phyloP scores from a whole-genome alignment of 2,113 vertebrate genomes.

The Xenopus tropicalis region UCB_Xtro_10.0 CM004450.2:26985001-26985500 shows the following conservation, averaged over 20 bases:
- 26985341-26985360: constrained; percentile 36
- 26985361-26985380: constrained; percentile 31
- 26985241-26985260: constrained; percentile 29
- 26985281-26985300: constrained; percentile 30
- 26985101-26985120: constrained; percentile 80
- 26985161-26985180: constrained; percentile 59
- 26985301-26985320: constrained; percentile 19
- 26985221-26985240: constrained; percentile 38
- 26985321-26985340: background rate
- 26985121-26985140: constrained; percentile 70
- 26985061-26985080: constrained; percentile 62
- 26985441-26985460: background rate
- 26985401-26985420: constrained; percentile 10
- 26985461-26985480: constrained; percentile 1
- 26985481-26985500: background rate
- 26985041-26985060: constrained; percentile 44
- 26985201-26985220: constrained; percentile 59
- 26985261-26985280: constrained; percentile 35
- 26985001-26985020: constrained; percentile 19
- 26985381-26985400: constrained; percentile 21
- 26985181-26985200: constrained; percentile 60
- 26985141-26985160: constrained; percentile 92
- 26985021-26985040: constrained; percentile 47
- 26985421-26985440: constrained; percentile 25
- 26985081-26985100: constrained; percentile 90